These are phyloP conservation scores for Trichechus manatus DNA, from an alignment of 2,113 vertebrate genomes.

Conservation along the genomic window DNA sequence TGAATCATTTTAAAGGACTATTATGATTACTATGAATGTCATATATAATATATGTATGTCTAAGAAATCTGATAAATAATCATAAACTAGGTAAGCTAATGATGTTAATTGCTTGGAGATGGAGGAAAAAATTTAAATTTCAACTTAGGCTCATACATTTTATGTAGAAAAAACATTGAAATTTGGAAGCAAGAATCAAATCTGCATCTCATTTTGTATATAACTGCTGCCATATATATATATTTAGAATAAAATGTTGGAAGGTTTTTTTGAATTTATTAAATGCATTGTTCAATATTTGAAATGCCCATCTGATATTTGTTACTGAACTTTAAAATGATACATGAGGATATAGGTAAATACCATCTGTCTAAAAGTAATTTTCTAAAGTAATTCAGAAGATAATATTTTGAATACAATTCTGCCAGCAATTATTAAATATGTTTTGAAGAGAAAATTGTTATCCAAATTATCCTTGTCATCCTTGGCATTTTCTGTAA, in stretches of 20 bases:
- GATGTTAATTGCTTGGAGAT: conserved; percentile 36
- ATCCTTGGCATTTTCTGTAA: conserved; percentile 58
- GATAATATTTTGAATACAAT: conserved; percentile 56
- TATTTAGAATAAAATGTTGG: not conserved
- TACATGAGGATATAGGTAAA: conserved; percentile 59
- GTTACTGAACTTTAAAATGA: conserved; percentile 71
- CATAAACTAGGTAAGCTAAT: conserved; percentile 12
- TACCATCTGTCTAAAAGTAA: conserved; percentile 66
- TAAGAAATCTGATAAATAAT: conserved; percentile 26
- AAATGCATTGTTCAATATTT: conserved; percentile 43
- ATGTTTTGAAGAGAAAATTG: conserved; percentile 69
- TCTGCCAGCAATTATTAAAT: conserved; percentile 61
- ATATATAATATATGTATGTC: not conserved
- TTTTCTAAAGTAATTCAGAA: conserved; percentile 61
- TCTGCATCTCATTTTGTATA: not conserved
- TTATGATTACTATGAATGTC: not conserved
- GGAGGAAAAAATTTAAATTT: not conserved
- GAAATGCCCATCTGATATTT: conserved; percentile 71
- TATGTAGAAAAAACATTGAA: not conserved
- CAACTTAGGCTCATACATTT: conserved; percentile 36
- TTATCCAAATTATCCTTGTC: conserved; percentile 61
- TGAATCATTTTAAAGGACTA: not conserved
- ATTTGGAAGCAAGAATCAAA: conserved; percentile 44
- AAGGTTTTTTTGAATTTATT: not conserved
- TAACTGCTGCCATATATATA: not conserved